Percentiles rank a stretch among this genome's conserved stretches.
These are phyloP conservation scores for Actinopyga echinites DNA, from an alignment of 53 echinoderm and acorn worm species.

Conservation along the genomic window DNA sequence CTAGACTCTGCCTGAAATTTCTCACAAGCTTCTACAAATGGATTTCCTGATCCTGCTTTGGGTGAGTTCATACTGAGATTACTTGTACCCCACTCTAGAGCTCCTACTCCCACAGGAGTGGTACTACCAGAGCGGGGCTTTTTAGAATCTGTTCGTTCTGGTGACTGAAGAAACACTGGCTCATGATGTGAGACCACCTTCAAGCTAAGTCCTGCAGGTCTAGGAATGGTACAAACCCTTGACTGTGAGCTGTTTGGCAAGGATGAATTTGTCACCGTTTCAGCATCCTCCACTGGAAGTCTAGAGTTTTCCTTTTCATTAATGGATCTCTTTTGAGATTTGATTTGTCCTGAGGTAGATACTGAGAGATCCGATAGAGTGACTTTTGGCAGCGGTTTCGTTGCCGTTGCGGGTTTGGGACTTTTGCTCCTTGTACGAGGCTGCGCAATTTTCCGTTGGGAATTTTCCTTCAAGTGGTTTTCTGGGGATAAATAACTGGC, in stretches of 20 bases:
- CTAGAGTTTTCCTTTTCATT: slow-evolving; percentile 32
- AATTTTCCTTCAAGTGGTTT: not conserved
- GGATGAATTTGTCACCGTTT: not conserved
- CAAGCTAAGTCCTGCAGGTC: slow-evolving; percentile 91
- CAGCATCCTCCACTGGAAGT: not conserved
- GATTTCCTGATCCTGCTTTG: slow-evolving; percentile 81
- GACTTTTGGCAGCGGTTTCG: slow-evolving; percentile 57
- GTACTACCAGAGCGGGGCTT: slow-evolving; percentile 79
- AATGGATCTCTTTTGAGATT: slow-evolving; percentile 63
- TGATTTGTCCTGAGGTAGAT: slow-evolving; percentile 68
- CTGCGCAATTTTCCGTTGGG: slow-evolving; percentile 45
- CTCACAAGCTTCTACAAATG: slow-evolving; percentile 92
- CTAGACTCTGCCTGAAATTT: slow-evolving; percentile 71
- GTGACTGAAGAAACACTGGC: slow-evolving; percentile 75
- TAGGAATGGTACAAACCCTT: slow-evolving; percentile 50
- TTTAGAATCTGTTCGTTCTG: slow-evolving; percentile 69
- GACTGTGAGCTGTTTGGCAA: slow-evolving; percentile 43
- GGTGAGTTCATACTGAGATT: slow-evolving; percentile 97
- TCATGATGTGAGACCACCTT: slow-evolving; percentile 76
- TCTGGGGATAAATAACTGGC: slow-evolving; percentile 4
- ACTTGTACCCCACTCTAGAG: slow-evolving; percentile 86
- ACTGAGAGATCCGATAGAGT: slow-evolving; percentile 53
- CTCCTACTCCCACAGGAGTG: slow-evolving; percentile 76
- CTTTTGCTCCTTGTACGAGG: slow-evolving; percentile 47
- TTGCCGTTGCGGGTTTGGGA: not conserved